Conservation (phyloP, 1,140 invertebrate species). For the Ladona fulva region DNA sequence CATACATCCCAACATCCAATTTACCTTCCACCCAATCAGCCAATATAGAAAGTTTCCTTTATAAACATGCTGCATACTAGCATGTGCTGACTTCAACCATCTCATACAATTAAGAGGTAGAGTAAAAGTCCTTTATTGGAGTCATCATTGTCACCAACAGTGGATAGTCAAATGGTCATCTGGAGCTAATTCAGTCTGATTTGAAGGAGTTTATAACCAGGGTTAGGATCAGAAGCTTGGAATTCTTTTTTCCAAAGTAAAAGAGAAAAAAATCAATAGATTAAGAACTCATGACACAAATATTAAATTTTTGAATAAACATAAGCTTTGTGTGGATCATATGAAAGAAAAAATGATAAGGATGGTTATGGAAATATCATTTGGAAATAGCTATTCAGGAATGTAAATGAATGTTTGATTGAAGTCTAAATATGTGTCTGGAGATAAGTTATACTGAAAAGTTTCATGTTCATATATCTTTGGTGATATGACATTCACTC, state of each 20-base stretch:
- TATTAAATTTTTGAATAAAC: too few species aligned
- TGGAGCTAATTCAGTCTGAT: neutral
- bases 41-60: neutral
- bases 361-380: too few species aligned
- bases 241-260: neutral
- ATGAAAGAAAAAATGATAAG: too few species aligned
- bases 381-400: too few species aligned
- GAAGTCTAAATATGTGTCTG: too few species aligned
- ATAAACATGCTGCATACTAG: slow-evolving; percentile 4
- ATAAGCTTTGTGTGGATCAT: too few species aligned
- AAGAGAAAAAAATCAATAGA: neutral
- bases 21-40: neutral
- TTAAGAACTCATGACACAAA: too few species aligned
- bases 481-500: too few species aligned
- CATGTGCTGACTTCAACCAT: neutral
- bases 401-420: too few species aligned
- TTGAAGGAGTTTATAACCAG: neutral
- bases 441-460: too few species aligned
- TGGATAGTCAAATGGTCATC: neutral
- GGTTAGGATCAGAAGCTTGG: neutral
- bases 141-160: neutral
- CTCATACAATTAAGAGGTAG: neutral
- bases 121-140: neutral
- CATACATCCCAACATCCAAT: neutral
- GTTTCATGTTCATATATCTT: too few species aligned